A percentile compares a stretch with the other conserved stretches of the same genome.
Conservation (phyloP, 1,140 invertebrate genomes). For the Scaptomyza montana region DNA sequence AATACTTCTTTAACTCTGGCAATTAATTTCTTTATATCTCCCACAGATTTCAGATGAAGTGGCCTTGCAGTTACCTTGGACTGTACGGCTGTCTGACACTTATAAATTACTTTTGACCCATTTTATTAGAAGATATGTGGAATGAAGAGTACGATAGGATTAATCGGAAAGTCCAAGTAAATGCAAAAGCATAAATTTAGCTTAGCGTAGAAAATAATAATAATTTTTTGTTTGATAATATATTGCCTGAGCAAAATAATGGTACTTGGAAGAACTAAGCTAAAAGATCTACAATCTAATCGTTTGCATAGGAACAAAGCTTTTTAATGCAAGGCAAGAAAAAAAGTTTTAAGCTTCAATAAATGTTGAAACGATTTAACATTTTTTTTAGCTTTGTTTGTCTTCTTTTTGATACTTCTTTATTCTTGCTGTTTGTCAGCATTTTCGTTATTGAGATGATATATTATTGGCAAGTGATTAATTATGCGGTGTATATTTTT, state of each 20-base stretch:
- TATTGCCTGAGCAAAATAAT: no score
- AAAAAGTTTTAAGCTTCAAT: background rate
- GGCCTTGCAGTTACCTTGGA: constrained; percentile 5
- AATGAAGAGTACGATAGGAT: background rate
- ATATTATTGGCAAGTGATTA: constrained; percentile 54
- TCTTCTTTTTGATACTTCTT: background rate
- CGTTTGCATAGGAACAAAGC: background rate
- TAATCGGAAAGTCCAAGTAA: background rate
- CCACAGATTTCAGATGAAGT: constrained; percentile 1
- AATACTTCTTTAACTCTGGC: background rate
- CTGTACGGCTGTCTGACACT: background rate
- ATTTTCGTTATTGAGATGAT: constrained; percentile 61
- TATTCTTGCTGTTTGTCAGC: constrained; percentile 10
- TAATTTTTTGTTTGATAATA: no score
- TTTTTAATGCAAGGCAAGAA: background rate
- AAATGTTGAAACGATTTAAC: constrained; percentile 7
- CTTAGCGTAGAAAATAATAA: no score
- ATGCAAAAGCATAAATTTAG: background rate
- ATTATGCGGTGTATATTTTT: constrained; percentile 52
- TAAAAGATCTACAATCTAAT: background rate
- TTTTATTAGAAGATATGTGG: background rate
- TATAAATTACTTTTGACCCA: constrained; percentile 1
- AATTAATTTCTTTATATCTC: background rate
- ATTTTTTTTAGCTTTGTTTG: constrained; percentile 5
- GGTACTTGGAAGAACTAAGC: background rate